Conservation (phyloP, 2,797 vertebrate genomes). For the Periparus ater region DNA sequence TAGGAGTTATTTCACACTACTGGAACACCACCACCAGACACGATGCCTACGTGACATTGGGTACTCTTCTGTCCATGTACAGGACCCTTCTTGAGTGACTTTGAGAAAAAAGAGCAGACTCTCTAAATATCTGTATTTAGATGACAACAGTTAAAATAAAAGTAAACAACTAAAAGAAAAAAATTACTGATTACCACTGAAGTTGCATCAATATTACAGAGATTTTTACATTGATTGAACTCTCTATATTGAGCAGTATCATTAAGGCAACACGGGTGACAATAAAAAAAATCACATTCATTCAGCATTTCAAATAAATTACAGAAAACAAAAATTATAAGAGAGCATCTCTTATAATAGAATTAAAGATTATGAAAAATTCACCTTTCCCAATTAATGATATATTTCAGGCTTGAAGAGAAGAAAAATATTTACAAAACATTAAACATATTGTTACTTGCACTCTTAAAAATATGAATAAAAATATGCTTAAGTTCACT, state of each 20-base stretch:
- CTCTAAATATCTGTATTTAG: not conserved
- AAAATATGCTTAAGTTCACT: not conserved
- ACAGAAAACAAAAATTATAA: not conserved
- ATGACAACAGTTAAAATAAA: not conserved
- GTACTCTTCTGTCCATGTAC: not conserved
- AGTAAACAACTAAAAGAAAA: not conserved
- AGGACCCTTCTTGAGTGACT: not conserved
- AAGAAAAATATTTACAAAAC: not conserved
- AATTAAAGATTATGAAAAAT: not conserved
- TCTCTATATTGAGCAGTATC: not conserved
- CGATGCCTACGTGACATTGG: fast-evolving
- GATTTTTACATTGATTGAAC: not conserved
- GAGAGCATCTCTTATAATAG: not conserved
- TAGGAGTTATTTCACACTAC: not conserved
- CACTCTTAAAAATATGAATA: not conserved
- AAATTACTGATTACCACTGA: not conserved
- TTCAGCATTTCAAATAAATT: not conserved
- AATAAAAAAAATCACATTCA: not conserved
- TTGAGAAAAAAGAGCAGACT: not conserved
- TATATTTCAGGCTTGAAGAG: not conserved
- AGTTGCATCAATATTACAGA: not conserved
- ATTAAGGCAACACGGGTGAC: not conserved
- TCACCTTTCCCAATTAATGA: not conserved
- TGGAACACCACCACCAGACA: not conserved
- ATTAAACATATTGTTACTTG: not conserved